Percentiles rank a stretch among this genome's conserved stretches.
phyloP scores from a whole-genome alignment of 2,113 vertebrate species.

The Sinocyclocheilus rhinocerous region DNA sequence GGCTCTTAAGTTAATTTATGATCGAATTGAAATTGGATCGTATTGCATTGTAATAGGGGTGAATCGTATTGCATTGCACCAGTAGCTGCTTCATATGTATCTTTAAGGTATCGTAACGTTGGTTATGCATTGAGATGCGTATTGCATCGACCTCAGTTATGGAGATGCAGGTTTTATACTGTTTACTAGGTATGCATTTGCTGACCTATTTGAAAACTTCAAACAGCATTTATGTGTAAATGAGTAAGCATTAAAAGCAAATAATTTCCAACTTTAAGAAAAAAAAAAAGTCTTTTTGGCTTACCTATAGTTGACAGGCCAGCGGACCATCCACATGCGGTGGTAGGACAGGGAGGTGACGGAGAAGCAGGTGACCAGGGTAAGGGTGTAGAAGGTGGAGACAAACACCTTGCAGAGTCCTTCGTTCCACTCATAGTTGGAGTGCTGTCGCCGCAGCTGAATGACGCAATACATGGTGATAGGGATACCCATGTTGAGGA shows the following conservation, averaged over 20 bases:
- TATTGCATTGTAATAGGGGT: too few relatives aligned
- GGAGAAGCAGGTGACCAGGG: conserved; percentile 91
- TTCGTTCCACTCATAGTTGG: conserved; percentile 90
- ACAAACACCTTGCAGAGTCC: conserved; percentile 94
- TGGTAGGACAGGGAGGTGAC: conserved; percentile 94
- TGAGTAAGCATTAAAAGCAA: too few relatives aligned
- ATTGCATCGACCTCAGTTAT: too few relatives aligned
- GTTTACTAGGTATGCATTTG: background rate
- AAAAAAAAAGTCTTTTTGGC: background rate
- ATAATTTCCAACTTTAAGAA: background rate
- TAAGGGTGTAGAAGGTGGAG: conserved; percentile 93
- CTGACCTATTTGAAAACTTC: too few relatives aligned
- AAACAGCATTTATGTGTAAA: too few relatives aligned
- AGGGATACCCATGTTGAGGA: conserved; percentile 89
- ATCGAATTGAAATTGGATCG: too few relatives aligned
- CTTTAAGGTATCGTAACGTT: too few relatives aligned
- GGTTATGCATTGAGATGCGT: too few relatives aligned
- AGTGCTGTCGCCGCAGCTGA: conserved; percentile 83
- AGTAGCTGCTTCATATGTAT: too few relatives aligned
- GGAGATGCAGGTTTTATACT: background rate
- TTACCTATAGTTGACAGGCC: conserved; percentile 94
- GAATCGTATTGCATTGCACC: too few relatives aligned
- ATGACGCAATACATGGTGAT: conserved; percentile 90
- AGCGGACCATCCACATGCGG: conserved; percentile 97
- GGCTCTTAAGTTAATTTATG: too few relatives aligned